Evolutionary conservation across 2,113 vertebrate genomes (phyloP), one percentile per base, ranked within the genome.

Genomic region (Myodes glareolus): DNA sequence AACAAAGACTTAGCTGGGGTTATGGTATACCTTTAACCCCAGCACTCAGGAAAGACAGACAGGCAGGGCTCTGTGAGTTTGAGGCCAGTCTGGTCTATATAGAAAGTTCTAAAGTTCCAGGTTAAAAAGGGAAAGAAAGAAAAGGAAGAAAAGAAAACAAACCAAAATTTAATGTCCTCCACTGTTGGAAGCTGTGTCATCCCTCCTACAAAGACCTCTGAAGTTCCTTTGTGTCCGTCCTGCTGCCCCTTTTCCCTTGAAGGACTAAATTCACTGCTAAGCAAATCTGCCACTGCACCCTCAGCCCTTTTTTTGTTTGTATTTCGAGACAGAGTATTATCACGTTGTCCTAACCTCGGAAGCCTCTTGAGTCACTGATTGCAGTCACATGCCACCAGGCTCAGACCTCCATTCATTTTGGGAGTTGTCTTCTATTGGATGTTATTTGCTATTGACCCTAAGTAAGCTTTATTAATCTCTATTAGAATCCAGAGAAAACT

Each of bases 371-470:
- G 65, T 50, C 12, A 21, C 65, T 50, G 63, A 50, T 68, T 67
- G 39, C 8, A 33, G 76, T 4, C 27, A 42, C 68, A 31, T 47
- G 29, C 31, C 67, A 36, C 45, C 47, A n/a, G 19, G 10, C 42
- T 68, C 31, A 36, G 63, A 12, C 39, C 47, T 25, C 16, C 85
- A 88, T 72, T 52, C 39, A 29, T 86, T 80, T 88, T 88, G 2
- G 61, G 58, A 39, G n/a, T 61, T 76, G 82, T 31, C 39, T 89
- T 91, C 65, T 52, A 12, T 67, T 82, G 13, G 45, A 27, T n/a
- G 13, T 91, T 89, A 67, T 36, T 86, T 93, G 89, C 12, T 96
- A 96, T 92, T 94, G 11, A 92, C 16, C 17, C 33, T 75, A 23
- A 68, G 47, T 75, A 94, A 82, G 10, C 68, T 67, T 94, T 63